Base-by-base conservation (phyloP, 1,140 invertebrate species). In the Hydropsyche tenuis region DNA sequence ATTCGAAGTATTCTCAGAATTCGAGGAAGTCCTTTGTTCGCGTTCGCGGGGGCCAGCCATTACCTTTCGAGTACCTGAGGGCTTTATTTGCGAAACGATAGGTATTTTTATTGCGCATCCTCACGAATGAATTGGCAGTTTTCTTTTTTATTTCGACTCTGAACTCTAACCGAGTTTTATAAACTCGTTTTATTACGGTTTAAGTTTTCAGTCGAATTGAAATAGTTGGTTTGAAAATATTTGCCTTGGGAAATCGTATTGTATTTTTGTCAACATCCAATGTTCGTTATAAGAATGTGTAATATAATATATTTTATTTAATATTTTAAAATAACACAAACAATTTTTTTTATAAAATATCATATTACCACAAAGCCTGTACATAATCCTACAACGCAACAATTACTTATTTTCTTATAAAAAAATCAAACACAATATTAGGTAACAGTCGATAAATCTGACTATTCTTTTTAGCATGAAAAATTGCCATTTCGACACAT, bases 21-120 rank as follows among this genome's bases (percentile, higher is more conserved):
- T 70, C 48, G 46, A 56, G n/a, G 68, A 56, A 60, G 46, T 43
- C 51, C 48, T 70, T 70, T 70, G 68, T 70, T 70, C 68, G 48
- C 56, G 51, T 56, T 9, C 25, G 25, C 68, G 48, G 20, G 16
- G 5, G 20, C 14, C 27, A 0, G 6, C 14, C 4, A 30, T 12
- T n/a, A 30, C 25, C 60, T 14, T 63, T 42, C 2, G 9, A 27
- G 2, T 70, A 70, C 68, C 48, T 70, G 25, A 45, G 20, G 68
- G 48, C 68, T 70, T 42, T 70, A 70, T 70, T 56, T 70, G 48
- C 43, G 45, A 56, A 70, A 70, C 23, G 48, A 70, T 56, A 37
- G 68, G 68, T 23, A 56, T 70, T 70, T 56, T 56, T 70, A 70
- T 70, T 70, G 46, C 66, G 16, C 6, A 53, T 25, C 1, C 23